A percentile compares a stretch with the other conserved stretches of the same genome.
Conservation (phyloP, 2,797 vertebrate genomes). For the Naso thynnoides region DNA sequence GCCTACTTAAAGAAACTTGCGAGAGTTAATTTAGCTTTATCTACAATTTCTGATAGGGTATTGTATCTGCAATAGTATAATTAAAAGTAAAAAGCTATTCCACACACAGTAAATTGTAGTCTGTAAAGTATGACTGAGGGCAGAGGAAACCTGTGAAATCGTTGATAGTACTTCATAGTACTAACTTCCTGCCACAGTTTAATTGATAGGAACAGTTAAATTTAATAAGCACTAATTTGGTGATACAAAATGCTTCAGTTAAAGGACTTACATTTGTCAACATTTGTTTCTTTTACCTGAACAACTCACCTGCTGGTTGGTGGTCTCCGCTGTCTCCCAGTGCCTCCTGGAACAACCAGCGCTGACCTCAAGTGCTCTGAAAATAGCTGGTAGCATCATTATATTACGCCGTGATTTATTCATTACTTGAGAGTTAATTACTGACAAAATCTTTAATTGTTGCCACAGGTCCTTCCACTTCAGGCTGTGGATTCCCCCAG, state of each 20-base stretch:
- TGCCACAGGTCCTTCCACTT: neutral
- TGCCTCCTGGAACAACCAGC: neutral
- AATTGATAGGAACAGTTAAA: too few species aligned
- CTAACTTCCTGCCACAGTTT: neutral
- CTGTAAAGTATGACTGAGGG: too few species aligned
- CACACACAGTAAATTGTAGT: too few species aligned
- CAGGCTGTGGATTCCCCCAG: neutral
- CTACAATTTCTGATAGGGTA: too few species aligned
- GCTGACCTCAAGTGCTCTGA: neutral
- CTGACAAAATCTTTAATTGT: neutral
- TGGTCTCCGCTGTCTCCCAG: neutral
- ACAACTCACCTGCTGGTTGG: conserved; percentile 3
- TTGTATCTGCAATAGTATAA: too few species aligned
- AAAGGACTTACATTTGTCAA: neutral
- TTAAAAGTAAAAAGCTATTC: too few species aligned
- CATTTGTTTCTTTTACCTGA: too few species aligned
- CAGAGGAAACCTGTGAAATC: neutral
- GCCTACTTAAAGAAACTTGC: too few species aligned
- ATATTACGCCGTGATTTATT: neutral
- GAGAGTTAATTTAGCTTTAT: too few species aligned
- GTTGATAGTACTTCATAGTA: too few species aligned
- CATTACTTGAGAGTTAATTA: neutral
- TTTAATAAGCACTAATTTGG: neutral
- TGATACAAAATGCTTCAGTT: neutral
- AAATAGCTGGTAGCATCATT: neutral